Evolutionary conservation across 1,140 invertebrate genomes (phyloP).

Genomic region (Leptinotarsa lineolata): DNA sequence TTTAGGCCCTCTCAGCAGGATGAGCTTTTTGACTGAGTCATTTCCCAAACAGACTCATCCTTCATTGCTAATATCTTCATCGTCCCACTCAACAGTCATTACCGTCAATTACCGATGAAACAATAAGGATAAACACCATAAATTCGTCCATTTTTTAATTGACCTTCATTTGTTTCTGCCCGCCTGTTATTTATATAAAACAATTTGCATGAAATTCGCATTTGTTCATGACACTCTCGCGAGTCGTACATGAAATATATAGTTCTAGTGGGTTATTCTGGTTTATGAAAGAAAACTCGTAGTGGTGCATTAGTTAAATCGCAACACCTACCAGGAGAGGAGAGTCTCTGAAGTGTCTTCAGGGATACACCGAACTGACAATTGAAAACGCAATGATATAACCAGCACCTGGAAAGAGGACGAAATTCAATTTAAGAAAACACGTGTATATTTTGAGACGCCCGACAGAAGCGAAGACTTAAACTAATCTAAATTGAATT

Average conservation of each 20-base stretch:
- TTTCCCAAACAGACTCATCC: background rate
- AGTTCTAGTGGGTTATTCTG: background rate
- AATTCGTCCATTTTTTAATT: slow-evolving; percentile 8
- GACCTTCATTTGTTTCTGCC: background rate
- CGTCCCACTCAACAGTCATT: slow-evolving; percentile 1
- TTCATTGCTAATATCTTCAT: background rate
- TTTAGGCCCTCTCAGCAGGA: too few species aligned
- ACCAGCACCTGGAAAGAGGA: too few species aligned
- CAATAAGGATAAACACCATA: slow-evolving; percentile 15
- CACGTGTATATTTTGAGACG: too few species aligned
- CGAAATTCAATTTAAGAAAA: too few species aligned
- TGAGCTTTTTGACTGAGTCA: too few species aligned
- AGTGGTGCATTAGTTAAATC: background rate
- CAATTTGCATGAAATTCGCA: slow-evolving; percentile 14
- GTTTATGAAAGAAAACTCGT: slow-evolving; percentile 5
- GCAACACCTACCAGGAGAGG: background rate
- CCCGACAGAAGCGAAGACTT: too few species aligned
- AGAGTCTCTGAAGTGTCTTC: background rate
- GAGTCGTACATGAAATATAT: background rate
- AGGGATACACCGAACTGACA: too few species aligned
- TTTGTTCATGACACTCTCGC: background rate
- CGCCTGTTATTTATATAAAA: slow-evolving; percentile 9
- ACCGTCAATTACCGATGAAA: slow-evolving; percentile 13
- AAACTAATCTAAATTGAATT: too few species aligned
- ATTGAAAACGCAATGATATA: too few species aligned